Evolutionary conservation across 2,797 vertebrate species (phyloP), one percentile per base, ranked within the genome.

Genomic region (Poeciliopsis infans): DNA sequence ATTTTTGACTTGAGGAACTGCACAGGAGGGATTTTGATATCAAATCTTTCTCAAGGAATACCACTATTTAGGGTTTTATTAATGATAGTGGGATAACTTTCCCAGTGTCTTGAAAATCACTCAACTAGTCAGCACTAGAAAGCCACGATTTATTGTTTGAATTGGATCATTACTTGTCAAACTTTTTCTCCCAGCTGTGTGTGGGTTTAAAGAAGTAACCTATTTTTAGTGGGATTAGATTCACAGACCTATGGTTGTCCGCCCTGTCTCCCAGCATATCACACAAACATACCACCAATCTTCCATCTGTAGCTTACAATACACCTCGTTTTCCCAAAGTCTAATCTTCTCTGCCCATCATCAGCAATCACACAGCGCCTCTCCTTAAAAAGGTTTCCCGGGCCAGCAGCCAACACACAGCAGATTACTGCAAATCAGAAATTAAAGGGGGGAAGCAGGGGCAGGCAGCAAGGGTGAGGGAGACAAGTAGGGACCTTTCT

Each of bases 391-490:
- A 89, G 85, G 73, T 33, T 71, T 88, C 78, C 78, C 78, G 88
- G 86, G 88, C 88, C 78, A 47, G 64, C 49, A 61, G 84, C 85
- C 86, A 77, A 85, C 83, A 87, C 89, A 81, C 82, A 81, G 78
- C 78, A 85, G 89, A 92, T 87, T 90, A 89, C 77, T 83, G 75
- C 86, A 86, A 92, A 88, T 89, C 86, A 87, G 80, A 87, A 88
- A 92, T 89, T 85, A 81, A 88, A 91, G 84, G 87, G 85, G 87
- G 55, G 78, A 70, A 66, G 46, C 33, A 28, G 68, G 83, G 57
- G 59, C 71, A 72, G 55, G 75, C 76, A 10, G 59, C 64, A 43
- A 76, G 70, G 83, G 78, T 77, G 73, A 78, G 83, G 36, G 73
- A 81, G 85, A 84, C 6, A 11, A 86, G 74, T 75, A 25, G 45